Conservation (phyloP, 2,888 invertebrate genomes). For the Andrena hattorfiana region DNA sequence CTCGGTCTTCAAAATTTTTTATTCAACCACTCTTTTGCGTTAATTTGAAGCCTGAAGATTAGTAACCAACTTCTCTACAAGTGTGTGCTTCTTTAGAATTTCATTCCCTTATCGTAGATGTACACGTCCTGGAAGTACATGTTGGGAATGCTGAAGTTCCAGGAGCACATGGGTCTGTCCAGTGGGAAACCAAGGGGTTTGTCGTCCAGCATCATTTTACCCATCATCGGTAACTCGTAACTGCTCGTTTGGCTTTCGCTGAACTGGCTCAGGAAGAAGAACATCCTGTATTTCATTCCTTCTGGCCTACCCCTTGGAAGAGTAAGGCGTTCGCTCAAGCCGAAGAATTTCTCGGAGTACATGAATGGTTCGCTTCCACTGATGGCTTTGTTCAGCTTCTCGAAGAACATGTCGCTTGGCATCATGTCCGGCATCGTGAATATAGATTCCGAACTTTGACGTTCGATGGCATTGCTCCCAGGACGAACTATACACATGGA, state of each 20-base stretch:
- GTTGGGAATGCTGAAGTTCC: conserved; percentile 87
- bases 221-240: conserved; percentile 86
- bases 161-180: conserved; percentile 86
- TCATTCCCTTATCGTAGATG: conserved; percentile 81
- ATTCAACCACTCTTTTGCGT: conserved; percentile 40
- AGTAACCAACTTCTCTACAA: neutral
- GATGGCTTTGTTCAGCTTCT: conserved; percentile 77
- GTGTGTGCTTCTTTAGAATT: conserved; percentile 8
- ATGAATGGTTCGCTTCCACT: conserved; percentile 80
- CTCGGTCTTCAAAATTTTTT: conserved; percentile 41
- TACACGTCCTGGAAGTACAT: conserved; percentile 87
- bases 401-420: conserved; percentile 77
- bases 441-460: conserved; percentile 76
- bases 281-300: conserved; percentile 88
- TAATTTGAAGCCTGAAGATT: neutral
- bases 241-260: conserved; percentile 85
- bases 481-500: conserved; percentile 73
- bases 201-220: conserved; percentile 84
- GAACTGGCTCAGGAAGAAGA: conserved; percentile 87
- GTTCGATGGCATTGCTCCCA: conserved; percentile 80
- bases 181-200: conserved; percentile 87
- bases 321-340: conserved; percentile 87
- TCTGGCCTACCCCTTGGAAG: conserved; percentile 88
- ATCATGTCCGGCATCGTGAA: conserved; percentile 75
- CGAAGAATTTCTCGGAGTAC: conserved; percentile 76